Conservation (phyloP, 2,888 invertebrate genomes). For the Polietes domitor region DNA sequence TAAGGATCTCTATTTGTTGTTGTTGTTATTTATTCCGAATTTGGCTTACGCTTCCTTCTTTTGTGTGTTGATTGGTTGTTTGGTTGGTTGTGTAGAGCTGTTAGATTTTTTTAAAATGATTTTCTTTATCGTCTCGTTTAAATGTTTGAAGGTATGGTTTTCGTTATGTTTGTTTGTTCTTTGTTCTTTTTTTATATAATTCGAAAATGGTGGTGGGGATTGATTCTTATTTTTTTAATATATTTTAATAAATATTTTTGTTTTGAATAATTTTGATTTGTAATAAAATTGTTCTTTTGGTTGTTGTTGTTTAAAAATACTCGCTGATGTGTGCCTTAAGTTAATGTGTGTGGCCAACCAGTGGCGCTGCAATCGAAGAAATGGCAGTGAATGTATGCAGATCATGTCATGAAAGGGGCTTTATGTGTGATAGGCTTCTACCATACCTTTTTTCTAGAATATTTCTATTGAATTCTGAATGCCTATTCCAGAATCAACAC, state of each 20-base stretch:
- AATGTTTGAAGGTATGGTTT: conserved; percentile 13
- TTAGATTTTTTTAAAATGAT: conserved; percentile 5
- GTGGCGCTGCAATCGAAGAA: not conserved
- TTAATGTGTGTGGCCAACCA: not conserved
- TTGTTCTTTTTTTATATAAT: conserved; percentile 10
- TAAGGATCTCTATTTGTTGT: not conserved
- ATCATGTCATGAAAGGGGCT: too few species aligned
- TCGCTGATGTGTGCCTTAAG: too few species aligned
- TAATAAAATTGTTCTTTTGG: not conserved
- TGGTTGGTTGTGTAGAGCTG: conserved; percentile 2
- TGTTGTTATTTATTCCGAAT: not conserved
- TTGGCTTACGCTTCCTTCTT: not conserved
- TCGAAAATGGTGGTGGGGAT: conserved; percentile 30
- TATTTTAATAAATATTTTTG: not conserved
- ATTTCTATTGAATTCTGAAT: too few species aligned
- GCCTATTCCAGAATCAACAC: too few species aligned
- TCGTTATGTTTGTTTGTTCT: not conserved
- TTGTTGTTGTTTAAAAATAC: not conserved
- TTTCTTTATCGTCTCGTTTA: conserved; percentile 24
- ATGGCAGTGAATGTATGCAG: not conserved
- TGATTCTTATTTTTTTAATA: not conserved
- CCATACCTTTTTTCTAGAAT: too few species aligned
- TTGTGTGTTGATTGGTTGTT: not conserved
- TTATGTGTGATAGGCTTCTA: too few species aligned
- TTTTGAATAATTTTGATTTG: not conserved